Percentiles rank a stretch among this genome's conserved stretches.
These are phyloP conservation scores for Pantherophis alleghaniensis DNA, from an alignment of 2,797 vertebrate species.

Conservation along the genomic window DNA sequence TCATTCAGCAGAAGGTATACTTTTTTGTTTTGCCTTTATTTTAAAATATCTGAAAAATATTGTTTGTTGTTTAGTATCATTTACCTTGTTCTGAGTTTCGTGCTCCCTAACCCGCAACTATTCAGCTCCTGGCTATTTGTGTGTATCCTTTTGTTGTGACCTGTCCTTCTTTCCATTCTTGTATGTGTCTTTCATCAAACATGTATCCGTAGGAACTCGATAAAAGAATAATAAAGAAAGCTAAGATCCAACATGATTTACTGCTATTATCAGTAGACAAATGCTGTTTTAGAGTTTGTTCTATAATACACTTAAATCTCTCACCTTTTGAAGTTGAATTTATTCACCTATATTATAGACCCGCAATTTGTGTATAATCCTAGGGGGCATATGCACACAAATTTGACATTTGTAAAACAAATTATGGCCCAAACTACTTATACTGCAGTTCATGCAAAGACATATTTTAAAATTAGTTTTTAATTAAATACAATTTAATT, in stretches of 20 bases:
- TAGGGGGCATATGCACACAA: neutral
- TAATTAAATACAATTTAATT: neutral
- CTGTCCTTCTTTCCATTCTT: neutral
- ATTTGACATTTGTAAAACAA: neutral
- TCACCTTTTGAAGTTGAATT: neutral
- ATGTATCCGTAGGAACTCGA: neutral
- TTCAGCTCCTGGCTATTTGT: neutral
- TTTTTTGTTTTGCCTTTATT: neutral
- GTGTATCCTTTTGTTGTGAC: neutral
- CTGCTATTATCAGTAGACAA: neutral
- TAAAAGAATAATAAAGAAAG: neutral
- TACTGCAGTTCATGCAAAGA: neutral
- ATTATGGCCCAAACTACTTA: neutral
- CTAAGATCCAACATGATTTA: neutral
- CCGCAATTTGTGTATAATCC: neutral
- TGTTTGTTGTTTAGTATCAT: neutral
- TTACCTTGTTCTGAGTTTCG: neutral
- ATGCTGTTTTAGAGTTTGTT: neutral
- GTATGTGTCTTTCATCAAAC: neutral
- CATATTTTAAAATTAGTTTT: neutral
- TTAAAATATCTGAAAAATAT: neutral
- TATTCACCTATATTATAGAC: neutral
- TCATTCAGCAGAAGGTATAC: neutral
- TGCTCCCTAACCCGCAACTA: neutral
- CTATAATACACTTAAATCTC: neutral